Conservation (phyloP, 2,113 vertebrate genomes). For the Sialia sialis region DNA sequence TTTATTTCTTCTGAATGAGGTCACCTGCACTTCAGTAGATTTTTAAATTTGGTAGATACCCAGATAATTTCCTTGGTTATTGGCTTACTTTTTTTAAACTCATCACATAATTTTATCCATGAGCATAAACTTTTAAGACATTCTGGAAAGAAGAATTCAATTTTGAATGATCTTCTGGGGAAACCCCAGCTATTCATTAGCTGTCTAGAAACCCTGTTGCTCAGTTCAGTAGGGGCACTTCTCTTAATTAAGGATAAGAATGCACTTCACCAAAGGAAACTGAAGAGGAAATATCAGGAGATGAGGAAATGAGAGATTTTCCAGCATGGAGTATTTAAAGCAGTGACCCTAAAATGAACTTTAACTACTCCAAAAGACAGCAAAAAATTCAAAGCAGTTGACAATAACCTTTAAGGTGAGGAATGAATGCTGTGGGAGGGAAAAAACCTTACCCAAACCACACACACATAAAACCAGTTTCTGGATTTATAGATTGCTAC, state of each 20-base stretch:
- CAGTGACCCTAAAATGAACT: not conserved
- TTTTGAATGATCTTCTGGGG: not conserved
- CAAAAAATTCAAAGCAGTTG: slow-evolving; percentile 30
- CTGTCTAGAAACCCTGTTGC: not conserved
- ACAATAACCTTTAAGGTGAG: slow-evolving; percentile 24
- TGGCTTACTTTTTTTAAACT: not conserved
- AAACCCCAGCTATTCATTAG: not conserved
- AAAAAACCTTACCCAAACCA: not conserved
- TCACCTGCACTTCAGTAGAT: not conserved
- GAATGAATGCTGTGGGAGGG: not conserved
- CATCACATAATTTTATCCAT: not conserved
- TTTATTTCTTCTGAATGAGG: not conserved
- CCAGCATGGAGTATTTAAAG: not conserved
- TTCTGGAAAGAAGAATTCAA: not conserved
- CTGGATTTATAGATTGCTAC: not conserved
- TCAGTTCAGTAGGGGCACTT: not conserved
- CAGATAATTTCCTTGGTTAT: not conserved
- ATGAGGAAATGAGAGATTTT: not conserved
- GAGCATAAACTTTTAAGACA: not conserved
- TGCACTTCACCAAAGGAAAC: not conserved
- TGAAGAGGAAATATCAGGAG: not conserved
- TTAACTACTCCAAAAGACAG: not conserved
- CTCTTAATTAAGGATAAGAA: not conserved
- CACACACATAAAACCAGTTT: not conserved
- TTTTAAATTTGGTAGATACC: not conserved